Evolutionary conservation across 2,797 vertebrate species (phyloP), one percentile per base, ranked within the genome.

Genomic region (Spheniscus humboldti): DNA sequence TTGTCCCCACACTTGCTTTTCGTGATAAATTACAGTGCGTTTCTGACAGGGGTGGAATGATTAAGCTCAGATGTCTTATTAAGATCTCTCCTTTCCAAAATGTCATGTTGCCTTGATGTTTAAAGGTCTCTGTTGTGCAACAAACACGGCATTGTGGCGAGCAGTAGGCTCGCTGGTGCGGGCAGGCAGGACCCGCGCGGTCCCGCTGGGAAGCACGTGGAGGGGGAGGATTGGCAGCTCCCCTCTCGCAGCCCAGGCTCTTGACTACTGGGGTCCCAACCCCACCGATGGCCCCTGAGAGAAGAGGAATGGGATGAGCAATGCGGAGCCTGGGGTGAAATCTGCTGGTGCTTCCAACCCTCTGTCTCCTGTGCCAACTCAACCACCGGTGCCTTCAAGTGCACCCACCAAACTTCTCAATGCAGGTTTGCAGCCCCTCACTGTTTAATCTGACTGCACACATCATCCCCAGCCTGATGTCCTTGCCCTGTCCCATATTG

Each of bases 31-130:
- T 19, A 19, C 62, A 45, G 79, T 0, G 7, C 6, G 0, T 20
- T 90, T 45, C 52, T 35, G 91, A 48, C 43, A 37, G 60, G 64
- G 63, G 60, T 47, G 76, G 62, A 33, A 50, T 63, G 91, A 82
- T 90, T 45, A 41, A 78, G 62, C 71, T 90, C 92, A 75, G 89
- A 66, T 82, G 82, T 57, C 66, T 75, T 74, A 62, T 87, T 67
- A 53, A 85, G 93, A 78, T 85, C 82, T 90, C 53, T 71, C 71
- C 78, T 80, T 66, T 73, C 66, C 79, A 35, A 92, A 95, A 92
- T 87, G 74, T 87, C 82, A 74, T 2, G 10, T 74, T 62, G 86
- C 74, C 79, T 94, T 82, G 89, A 88, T 85, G 89, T 88, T 85
- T 88, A 74, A 96, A 93, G 89, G 86, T 94, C 78, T 75, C 89